Evolutionary conservation across 2,888 invertebrate genomes (phyloP).

Genomic region (Eristalis arbustorum): DNA sequence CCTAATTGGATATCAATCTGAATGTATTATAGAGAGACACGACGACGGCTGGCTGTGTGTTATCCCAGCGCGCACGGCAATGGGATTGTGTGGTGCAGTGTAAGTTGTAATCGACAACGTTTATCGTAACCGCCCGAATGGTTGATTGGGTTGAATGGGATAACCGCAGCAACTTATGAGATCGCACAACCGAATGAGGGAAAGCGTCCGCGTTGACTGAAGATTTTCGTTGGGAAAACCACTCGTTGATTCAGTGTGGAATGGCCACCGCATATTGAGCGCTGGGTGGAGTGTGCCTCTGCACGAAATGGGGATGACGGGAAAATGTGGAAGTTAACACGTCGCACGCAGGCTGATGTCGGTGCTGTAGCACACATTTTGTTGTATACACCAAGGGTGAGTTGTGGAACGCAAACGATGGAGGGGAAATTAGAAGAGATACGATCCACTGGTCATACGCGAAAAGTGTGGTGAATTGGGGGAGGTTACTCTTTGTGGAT

Average conservation of each 20-base stretch:
- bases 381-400: conserved; percentile 37
- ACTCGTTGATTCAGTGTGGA: conserved; percentile 65
- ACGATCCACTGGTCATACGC: conserved; percentile 23
- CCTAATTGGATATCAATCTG: conserved; percentile 44
- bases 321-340: conserved; percentile 54
- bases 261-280: conserved; percentile 10
- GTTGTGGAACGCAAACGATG: conserved; percentile 53
- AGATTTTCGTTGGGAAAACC: conserved; percentile 59
- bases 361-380: conserved; percentile 13
- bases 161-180: neutral
- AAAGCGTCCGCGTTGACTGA: conserved; percentile 69
- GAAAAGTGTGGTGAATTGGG: neutral
- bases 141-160: neutral
- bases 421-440: conserved; percentile 42
- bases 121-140: conserved; percentile 1
- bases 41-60: conserved; percentile 30
- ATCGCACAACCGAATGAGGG: conserved; percentile 56
- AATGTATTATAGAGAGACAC: conserved; percentile 8
- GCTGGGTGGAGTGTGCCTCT: conserved; percentile 9
- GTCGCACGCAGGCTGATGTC: conserved; percentile 30
- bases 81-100: neutral
- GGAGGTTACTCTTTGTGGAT: conserved; percentile 4
- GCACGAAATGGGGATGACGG: conserved; percentile 25
- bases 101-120: neutral
- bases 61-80: conserved; percentile 16